These are phyloP conservation scores for Dromococcyx pavoninus DNA, from an alignment of 2,797 vertebrate genomes.

Conservation along the genomic window DNA sequence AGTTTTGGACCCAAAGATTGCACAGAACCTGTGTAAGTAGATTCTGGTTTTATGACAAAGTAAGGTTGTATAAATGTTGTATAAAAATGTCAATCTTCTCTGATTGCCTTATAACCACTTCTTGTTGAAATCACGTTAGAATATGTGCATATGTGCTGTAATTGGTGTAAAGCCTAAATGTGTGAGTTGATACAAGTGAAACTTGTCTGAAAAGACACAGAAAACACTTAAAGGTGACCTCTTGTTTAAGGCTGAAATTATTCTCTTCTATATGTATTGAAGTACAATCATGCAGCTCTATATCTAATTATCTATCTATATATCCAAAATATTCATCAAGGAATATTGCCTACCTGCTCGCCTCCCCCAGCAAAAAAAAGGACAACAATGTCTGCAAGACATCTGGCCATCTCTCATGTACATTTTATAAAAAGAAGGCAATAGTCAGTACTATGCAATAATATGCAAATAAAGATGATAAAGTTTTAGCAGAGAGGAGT, in stretches of 20 bases:
- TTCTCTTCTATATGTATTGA: neutral
- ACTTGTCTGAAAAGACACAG: neutral
- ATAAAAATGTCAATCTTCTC: neutral
- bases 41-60: neutral
- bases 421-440: neutral
- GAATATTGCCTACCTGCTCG: neutral
- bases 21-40: slow-evolving; percentile 96
- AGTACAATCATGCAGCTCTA: neutral
- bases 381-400: neutral
- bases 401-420: neutral
- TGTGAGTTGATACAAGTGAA: neutral
- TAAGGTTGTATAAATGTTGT: neutral
- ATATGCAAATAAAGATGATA: neutral
- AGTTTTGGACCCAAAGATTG: slow-evolving; percentile 93
- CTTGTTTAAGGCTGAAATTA: neutral
- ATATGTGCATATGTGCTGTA: neutral
- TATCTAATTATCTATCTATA: neutral
- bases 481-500: neutral
- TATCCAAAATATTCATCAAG: neutral
- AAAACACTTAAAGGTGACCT: neutral
- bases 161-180: neutral
- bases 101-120: neutral
- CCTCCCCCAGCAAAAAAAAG: neutral
- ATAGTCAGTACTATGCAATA: neutral
- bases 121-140: neutral